Percentiles rank a stretch among this genome's conserved stretches.
Evolutionary conservation across 1,140 invertebrate genomes (phyloP).

Genomic region (Ladona fulva): DNA sequence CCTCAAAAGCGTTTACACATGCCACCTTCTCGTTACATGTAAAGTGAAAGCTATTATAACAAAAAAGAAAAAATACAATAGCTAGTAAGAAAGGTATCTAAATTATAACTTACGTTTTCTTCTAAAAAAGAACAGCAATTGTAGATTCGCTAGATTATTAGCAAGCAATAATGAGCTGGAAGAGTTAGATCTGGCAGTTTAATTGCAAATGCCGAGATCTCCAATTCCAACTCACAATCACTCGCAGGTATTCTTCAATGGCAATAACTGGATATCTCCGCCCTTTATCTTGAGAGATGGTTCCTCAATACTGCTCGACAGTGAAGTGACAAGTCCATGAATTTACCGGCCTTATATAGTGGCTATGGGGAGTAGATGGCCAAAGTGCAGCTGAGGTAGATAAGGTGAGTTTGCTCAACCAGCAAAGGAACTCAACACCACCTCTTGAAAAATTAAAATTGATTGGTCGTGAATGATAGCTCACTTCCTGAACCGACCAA

Average conservation of each 20-base stretch:
- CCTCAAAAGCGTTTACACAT: too few species aligned
- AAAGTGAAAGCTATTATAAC: too few species aligned
- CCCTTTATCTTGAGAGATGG: not conserved
- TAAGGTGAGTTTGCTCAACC: not conserved
- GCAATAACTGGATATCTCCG: not conserved
- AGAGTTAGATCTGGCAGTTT: conserved; percentile 58
- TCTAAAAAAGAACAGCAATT: too few species aligned
- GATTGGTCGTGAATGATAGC: not conserved
- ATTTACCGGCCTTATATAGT: not conserved
- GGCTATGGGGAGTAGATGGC: not conserved
- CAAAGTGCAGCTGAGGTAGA: not conserved
- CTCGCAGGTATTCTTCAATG: not conserved
- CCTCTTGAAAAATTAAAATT: not conserved
- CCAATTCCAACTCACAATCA: conserved; percentile 44
- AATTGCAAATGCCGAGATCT: conserved; percentile 41
- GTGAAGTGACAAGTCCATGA: conserved; percentile 24
- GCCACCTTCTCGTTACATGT: too few species aligned
- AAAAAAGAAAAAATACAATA: too few species aligned
- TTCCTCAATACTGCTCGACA: not conserved
- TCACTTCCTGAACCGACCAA: not conserved
- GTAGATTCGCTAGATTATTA: too few species aligned
- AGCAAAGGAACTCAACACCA: not conserved
- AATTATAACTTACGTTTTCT: too few species aligned
- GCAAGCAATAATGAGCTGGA: conserved; percentile 44
- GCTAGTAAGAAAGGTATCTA: too few species aligned